A percentile compares a stretch with the other conserved stretches of the same genome.
These are phyloP conservation scores for Myiotriccus ornatus DNA, from an alignment of 2,797 vertebrate genomes.

Conservation along the genomic window DNA sequence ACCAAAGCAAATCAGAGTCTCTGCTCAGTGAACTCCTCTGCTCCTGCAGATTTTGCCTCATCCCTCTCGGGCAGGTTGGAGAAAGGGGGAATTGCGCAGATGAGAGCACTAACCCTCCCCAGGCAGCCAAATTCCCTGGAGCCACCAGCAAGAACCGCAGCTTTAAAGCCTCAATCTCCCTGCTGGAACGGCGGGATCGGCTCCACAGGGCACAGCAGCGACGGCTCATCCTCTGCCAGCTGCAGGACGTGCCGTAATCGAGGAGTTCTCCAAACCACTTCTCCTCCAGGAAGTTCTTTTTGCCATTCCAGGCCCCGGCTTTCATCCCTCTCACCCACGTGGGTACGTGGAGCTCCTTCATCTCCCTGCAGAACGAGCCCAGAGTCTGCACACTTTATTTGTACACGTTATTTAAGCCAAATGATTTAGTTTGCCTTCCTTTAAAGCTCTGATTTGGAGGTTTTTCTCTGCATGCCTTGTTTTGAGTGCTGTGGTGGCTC, in stretches of 20 bases:
- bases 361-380: background rate
- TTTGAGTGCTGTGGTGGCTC: background rate
- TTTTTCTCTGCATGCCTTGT: background rate
- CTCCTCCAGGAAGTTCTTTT: background rate
- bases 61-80: background rate
- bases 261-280: background rate
- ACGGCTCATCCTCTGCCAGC: background rate
- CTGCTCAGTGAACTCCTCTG: background rate
- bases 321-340: background rate
- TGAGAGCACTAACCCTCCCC: background rate
- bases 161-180: background rate
- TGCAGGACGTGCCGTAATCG: background rate
- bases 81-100: background rate
- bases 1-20: background rate
- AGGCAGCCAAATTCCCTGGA: background rate
- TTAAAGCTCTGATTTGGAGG: background rate
- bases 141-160: background rate
- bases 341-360: accelerated
- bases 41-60: background rate
- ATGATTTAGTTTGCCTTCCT: background rate
- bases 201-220: background rate
- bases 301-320: background rate
- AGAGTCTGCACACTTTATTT: background rate
- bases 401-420: background rate
- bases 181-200: background rate